A percentile compares a stretch with the other conserved stretches of the same genome.
phyloP scores from a whole-genome alignment of 2,797 vertebrate species.

The Scolopax bukidnonensis region DNA sequence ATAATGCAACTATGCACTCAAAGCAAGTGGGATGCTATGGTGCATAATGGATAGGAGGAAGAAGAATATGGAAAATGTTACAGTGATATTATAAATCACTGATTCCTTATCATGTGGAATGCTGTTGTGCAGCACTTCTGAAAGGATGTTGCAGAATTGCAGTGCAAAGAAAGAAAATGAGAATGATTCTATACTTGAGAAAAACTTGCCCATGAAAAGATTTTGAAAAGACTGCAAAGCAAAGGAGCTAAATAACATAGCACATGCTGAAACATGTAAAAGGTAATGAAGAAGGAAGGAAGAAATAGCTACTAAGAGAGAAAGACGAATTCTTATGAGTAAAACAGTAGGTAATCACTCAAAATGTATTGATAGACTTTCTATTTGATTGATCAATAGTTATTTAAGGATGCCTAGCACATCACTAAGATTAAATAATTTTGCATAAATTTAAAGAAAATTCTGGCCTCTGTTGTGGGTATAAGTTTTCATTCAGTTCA shows the following conservation, averaged over 20 bases:
- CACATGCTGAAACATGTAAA: background rate
- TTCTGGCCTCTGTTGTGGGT: background rate
- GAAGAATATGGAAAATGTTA: background rate
- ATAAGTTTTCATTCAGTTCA: background rate
- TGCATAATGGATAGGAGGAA: background rate
- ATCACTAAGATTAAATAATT: background rate
- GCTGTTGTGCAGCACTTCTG: background rate
- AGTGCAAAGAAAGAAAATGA: background rate
- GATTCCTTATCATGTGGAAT: background rate
- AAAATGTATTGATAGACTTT: slow-evolving; percentile 21
- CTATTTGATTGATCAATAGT: background rate
- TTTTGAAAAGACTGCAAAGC: background rate
- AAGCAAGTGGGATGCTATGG: background rate
- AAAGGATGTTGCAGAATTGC: background rate
- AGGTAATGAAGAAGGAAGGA: background rate
- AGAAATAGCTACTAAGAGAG: background rate
- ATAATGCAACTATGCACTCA: background rate
- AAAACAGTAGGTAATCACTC: background rate
- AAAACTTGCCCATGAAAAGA: background rate
- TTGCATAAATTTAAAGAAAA: background rate
- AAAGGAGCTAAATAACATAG: background rate
- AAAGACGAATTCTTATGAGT: background rate
- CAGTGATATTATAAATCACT: background rate
- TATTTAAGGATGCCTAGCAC: background rate
- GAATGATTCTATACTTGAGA: background rate